Percentiles rank a stretch among this genome's conserved stretches.
phyloP scores from a whole-genome alignment of 2,888 invertebrate species.

The Meteorus cinctellus region DNA sequence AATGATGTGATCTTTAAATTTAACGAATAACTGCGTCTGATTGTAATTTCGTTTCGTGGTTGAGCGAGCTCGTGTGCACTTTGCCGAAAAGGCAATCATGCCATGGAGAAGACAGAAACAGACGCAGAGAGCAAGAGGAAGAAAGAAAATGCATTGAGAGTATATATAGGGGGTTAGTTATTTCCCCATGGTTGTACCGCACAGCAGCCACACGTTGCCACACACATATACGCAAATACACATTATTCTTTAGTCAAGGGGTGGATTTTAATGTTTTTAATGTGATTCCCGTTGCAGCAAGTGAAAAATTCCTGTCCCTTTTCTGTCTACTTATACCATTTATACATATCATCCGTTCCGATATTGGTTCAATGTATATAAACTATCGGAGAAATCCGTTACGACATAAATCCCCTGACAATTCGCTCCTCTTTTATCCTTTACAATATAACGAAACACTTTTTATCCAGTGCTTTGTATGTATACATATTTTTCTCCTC shows the following conservation, averaged over 20 bases:
- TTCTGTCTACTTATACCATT: background rate
- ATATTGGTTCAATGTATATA: constrained; percentile 13
- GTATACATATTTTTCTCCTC: background rate
- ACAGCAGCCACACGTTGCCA: constrained; percentile 26
- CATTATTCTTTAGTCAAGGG: constrained; percentile 39
- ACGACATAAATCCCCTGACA: constrained; percentile 29
- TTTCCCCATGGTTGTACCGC: background rate
- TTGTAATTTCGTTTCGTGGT: constrained; percentile 53
- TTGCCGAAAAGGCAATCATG: constrained; percentile 54
- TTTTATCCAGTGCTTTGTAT: background rate
- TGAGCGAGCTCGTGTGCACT: constrained; percentile 47
- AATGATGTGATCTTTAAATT: constrained; percentile 1
- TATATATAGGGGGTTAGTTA: background rate
- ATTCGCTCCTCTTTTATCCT: constrained; percentile 17
- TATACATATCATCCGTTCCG: constrained; percentile 33
- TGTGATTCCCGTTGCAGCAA: constrained; percentile 58
- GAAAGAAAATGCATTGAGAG: background rate
- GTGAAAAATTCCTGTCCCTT: constrained; percentile 46
- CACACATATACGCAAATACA: constrained; percentile 25
- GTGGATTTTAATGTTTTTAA: constrained; percentile 63
- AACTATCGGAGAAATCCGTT: constrained; percentile 21
- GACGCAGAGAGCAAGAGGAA: background rate
- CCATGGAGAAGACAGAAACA: constrained; percentile 6
- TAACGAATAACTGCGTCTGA: constrained; percentile 23
- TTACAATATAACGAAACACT: constrained; percentile 1